Conservation (phyloP, 2,113 vertebrate species). For the Oreotragus oreotragus region DNA sequence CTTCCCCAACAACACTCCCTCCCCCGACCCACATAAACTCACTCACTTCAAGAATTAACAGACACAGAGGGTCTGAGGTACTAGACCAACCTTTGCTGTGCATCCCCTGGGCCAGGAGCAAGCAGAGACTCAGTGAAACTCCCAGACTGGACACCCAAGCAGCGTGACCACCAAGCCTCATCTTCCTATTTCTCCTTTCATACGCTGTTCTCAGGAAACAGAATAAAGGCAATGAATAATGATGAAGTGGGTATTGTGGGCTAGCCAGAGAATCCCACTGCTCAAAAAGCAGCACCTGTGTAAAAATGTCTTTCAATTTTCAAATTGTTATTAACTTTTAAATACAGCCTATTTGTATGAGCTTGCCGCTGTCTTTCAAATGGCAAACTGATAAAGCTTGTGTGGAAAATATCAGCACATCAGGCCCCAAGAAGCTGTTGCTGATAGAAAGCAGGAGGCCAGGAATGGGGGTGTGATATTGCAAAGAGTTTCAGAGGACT, state of each 20-base stretch:
- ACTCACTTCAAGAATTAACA: neutral
- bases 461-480: neutral
- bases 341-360: neutral
- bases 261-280: neutral
- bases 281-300: neutral
- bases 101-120: neutral
- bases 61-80: neutral
- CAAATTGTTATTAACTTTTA: neutral
- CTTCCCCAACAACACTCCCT: fast-evolving
- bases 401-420: neutral
- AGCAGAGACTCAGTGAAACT: neutral
- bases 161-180: neutral
- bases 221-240: neutral
- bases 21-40: neutral
- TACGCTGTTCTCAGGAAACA: neutral
- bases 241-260: neutral
- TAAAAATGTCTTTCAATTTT: neutral
- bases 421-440: neutral
- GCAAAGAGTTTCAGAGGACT: neutral
- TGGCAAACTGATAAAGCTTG: neutral
- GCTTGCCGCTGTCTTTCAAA: neutral
- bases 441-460: neutral
- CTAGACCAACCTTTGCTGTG: neutral
- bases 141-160: neutral
- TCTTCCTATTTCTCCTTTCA: neutral